Evolutionary conservation across 2,113 vertebrate genomes (phyloP).

Genomic region (Sinocyclocheilus grahami): DNA sequence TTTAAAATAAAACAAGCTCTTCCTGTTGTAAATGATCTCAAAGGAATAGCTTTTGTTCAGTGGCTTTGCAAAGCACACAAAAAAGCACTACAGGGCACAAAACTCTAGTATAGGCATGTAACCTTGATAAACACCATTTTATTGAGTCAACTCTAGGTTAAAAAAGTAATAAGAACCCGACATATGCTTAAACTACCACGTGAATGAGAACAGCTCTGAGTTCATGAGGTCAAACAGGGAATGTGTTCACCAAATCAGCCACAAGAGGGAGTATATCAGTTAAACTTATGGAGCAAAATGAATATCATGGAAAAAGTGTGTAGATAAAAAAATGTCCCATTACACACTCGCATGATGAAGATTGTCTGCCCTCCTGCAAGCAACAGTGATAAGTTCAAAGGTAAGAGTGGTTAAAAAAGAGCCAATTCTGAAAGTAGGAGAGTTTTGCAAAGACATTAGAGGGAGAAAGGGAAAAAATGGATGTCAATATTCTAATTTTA

Average conservation of each 20-base stretch:
- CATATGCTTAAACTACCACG: slow-evolving; percentile 10
- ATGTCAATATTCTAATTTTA: not conserved
- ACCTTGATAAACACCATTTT: slow-evolving; percentile 33
- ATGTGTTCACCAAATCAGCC: slow-evolving; percentile 29
- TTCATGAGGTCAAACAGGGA: slow-evolving; percentile 11
- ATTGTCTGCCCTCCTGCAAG: slow-evolving; percentile 23
- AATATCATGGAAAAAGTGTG: not conserved
- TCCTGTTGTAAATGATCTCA: not conserved
- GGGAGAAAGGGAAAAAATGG: not conserved
- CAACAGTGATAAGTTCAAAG: slow-evolving; percentile 9
- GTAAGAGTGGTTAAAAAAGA: not conserved
- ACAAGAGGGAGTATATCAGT: slow-evolving; percentile 50
- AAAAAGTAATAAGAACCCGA: slow-evolving; percentile 34
- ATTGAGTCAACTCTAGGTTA: slow-evolving; percentile 14
- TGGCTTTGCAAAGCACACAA: slow-evolving; percentile 26
- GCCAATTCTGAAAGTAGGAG: not conserved
- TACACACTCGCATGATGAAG: not conserved
- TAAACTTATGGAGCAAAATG: not conserved
- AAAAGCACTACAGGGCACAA: slow-evolving; percentile 34
- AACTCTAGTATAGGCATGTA: slow-evolving; percentile 1
- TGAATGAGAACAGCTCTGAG: slow-evolving; percentile 17
- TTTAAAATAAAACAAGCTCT: not conserved
- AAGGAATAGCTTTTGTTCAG: slow-evolving; percentile 16
- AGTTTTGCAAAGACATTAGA: not conserved
- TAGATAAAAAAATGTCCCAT: not conserved